These are phyloP conservation scores for Coccyzus lansbergi DNA, from an alignment of 2,797 vertebrate species.

Conservation along the genomic window DNA sequence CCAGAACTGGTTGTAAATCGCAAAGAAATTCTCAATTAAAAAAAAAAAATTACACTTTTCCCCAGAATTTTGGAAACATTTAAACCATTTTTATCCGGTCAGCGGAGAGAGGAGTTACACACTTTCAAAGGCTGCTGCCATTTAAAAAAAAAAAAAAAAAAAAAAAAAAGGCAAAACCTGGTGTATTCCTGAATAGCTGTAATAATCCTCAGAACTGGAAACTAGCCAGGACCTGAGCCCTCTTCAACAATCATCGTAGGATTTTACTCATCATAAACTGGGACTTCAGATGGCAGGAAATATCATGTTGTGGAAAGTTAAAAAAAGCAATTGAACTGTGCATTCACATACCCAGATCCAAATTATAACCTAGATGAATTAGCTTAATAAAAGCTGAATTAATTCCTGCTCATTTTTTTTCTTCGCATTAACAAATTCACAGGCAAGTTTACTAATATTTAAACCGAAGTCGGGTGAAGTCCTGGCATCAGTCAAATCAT, in stretches of 20 bases:
- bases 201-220: not conserved
- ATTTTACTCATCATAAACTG: not conserved
- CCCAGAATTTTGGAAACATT: not conserved
- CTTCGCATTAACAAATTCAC: not conserved
- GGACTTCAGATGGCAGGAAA: not conserved
- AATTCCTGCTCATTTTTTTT: not conserved
- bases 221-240: not conserved
- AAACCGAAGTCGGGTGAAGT: not conserved
- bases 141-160: too few species aligned
- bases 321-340: not conserved
- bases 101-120: not conserved
- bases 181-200: not conserved
- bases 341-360: not conserved
- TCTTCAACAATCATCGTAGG: not conserved
- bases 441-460: not conserved
- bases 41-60: not conserved
- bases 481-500: not conserved
- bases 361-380: not conserved
- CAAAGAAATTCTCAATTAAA: not conserved
- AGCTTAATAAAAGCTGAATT: constrained; percentile 2
- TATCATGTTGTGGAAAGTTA: not conserved
- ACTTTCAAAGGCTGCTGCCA: not conserved
- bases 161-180: not conserved
- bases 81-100: not conserved
- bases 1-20: constrained; percentile 4